Evolutionary conservation across 2,113 vertebrate species (phyloP).

Genomic region (Tiliqua scincoides): DNA sequence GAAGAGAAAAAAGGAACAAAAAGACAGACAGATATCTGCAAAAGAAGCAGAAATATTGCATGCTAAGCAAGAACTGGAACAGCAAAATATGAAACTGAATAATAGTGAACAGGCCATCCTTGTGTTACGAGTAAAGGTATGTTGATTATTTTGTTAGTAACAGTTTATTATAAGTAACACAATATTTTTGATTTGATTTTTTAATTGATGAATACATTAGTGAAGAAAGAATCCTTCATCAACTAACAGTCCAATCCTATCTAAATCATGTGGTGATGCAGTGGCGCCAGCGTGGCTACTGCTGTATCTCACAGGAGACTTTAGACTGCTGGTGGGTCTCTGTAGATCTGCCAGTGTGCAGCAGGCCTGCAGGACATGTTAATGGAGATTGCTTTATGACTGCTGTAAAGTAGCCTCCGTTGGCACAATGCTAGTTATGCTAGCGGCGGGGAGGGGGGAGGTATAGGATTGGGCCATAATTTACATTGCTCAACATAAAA

Average conservation of each 20-base stretch:
- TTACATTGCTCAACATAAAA: neutral
- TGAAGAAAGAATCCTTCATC: neutral
- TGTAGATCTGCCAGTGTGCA: too few relatives aligned
- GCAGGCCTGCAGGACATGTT: too few relatives aligned
- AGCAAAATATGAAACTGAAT: constrained; percentile 34
- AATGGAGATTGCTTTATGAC: too few relatives aligned
- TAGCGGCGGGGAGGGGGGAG: too few relatives aligned
- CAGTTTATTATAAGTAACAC: neutral
- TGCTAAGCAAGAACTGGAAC: constrained; percentile 51
- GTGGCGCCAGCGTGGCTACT: too few relatives aligned
- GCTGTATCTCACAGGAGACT: too few relatives aligned
- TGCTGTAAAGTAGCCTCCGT: too few relatives aligned
- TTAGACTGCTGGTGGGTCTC: too few relatives aligned
- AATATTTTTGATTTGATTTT: neutral
- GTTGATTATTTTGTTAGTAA: constrained; percentile 14
- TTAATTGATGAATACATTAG: neutral
- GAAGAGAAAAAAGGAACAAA: constrained; percentile 51
- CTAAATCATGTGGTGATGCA: too few relatives aligned
- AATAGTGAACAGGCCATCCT: constrained; percentile 44
- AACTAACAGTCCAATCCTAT: neutral
- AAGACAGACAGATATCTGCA: constrained; percentile 34
- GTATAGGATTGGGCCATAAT: too few relatives aligned
- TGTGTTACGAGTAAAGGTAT: constrained; percentile 36
- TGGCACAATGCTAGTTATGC: too few relatives aligned
- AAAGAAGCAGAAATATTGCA: constrained; percentile 43